Base-by-base conservation (phyloP, 2,797 vertebrate species). In the Odontamblyopus lacepedii region DNA sequence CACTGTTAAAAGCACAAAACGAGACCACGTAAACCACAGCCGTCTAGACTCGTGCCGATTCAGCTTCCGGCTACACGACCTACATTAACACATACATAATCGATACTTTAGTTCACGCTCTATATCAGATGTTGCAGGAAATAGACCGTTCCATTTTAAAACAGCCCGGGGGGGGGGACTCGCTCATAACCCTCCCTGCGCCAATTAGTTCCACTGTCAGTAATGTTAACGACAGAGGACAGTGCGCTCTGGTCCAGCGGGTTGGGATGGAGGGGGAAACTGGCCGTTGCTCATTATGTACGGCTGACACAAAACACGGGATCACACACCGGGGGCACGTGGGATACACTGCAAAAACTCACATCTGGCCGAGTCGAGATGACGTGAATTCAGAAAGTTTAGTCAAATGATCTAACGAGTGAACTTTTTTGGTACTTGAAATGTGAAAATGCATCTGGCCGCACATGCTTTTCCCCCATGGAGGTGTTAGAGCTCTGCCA, bases 181-280 rank as follows among this genome's bases (percentile, higher is more conserved):
- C 76, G 76, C 81, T 81, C 82, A 82, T 85, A 82, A 77, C 83
- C 83, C 88, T 86, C 35, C 38, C 32, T 88, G 90, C 86, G 89
- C 80, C 92, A 90, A 90, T 94, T 92, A 93, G 87, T 82, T 88
- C 81, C 82, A 87, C 85, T 84, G 86, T 89, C 90, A 92, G 88
- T 91, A 91, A 89, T 41, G 84, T 75, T 89, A 89, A 92, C 83
- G 81, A 78, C 78, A 75, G 79, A 84, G 88, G 85, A 89, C 90
- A 80, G 71, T 76, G 82, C 83, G 86, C 86, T 87, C 82, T 60
- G 32, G 87, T 81, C 82, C 74, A 76, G 80, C 80, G 72, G 70
- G 78, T 76, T 75, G 59, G 67, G 76, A 78, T 51, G 67, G 78
- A 86, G 15, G 63, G 62, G 72, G 66, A 73, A 73, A 79, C 81